Conservation (phyloP, 2,888 invertebrate genomes). For the Digitonthophagus gazella region DNA sequence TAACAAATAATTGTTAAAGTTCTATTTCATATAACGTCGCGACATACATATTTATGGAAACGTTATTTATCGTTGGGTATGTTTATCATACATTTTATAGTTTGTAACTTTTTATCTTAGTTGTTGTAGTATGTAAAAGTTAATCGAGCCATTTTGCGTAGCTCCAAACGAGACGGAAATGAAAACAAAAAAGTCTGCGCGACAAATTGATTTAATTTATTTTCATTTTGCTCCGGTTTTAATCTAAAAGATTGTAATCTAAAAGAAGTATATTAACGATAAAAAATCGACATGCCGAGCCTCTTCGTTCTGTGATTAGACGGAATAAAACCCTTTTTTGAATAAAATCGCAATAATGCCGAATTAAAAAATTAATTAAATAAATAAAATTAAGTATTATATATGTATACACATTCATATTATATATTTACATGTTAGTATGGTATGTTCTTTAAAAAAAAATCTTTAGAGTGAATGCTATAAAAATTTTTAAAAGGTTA, state of each 20-base stretch:
- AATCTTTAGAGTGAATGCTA: no score
- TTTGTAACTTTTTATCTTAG: slow-evolving; percentile 36
- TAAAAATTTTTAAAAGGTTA: no score
- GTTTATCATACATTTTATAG: slow-evolving; percentile 41
- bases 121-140: slow-evolving; percentile 35
- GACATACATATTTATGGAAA: slow-evolving; percentile 33
- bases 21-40: slow-evolving; percentile 25
- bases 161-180: not conserved
- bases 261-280: not conserved
- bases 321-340: not conserved
- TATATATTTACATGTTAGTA: not conserved
- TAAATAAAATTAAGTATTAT: not conserved
- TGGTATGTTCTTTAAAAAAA: no score
- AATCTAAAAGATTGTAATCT: no score
- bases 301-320: not conserved
- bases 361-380: not conserved
- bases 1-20: slow-evolving; percentile 29
- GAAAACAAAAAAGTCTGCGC: not conserved
- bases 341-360: not conserved
- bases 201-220: not conserved
- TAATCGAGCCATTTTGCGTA: slow-evolving; percentile 4
- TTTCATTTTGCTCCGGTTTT: not conserved
- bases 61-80: slow-evolving; percentile 42
- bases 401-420: not conserved
- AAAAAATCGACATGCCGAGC: not conserved